These are phyloP conservation scores for Anastatus disparis DNA, from an alignment of 1,140 invertebrate genomes.

Conservation along the genomic window DNA sequence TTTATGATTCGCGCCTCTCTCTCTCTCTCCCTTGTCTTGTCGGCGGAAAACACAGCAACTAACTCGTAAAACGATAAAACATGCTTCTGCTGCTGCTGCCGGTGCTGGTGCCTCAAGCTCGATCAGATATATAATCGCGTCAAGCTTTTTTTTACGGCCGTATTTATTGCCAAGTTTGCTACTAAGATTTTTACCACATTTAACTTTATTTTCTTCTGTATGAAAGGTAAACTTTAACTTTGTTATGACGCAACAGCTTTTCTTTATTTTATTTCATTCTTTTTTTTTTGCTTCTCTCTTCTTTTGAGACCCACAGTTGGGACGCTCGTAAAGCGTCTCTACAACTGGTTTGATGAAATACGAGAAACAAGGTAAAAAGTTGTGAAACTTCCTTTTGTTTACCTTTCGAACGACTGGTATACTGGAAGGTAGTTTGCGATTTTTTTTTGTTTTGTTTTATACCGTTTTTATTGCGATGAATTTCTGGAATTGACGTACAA, in stretches of 20 bases:
- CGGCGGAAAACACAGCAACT: no score
- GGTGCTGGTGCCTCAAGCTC: not conserved
- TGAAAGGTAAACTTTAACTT: no score
- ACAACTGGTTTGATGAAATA: not conserved
- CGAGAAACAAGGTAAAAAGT: not conserved
- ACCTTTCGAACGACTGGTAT: no score
- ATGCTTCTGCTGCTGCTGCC: slow-evolving; percentile 19
- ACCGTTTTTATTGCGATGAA: not conserved
- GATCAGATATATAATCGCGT: slow-evolving; percentile 50
- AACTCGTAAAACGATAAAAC: slow-evolving; percentile 46
- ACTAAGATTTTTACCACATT: slow-evolving; percentile 51
- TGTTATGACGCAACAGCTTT: no score
- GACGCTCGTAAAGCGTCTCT: not conserved
- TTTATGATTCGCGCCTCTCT: slow-evolving; percentile 33
- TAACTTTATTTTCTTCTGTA: slow-evolving; percentile 46
- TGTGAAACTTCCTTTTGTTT: not conserved
- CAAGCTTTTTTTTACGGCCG: slow-evolving; percentile 42
- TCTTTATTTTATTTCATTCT: not conserved
- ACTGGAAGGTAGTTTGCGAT: not conserved
- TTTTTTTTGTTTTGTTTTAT: not conserved
- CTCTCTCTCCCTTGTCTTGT: not conserved
- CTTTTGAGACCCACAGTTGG: no score
- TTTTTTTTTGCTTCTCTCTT: no score
- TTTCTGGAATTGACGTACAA: not conserved
- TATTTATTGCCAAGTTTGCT: slow-evolving; percentile 49